A percentile compares a stretch with the other conserved stretches of the same genome.
phyloP scores from a whole-genome alignment of 2,113 vertebrate species.

The Motacilla alba region DNA sequence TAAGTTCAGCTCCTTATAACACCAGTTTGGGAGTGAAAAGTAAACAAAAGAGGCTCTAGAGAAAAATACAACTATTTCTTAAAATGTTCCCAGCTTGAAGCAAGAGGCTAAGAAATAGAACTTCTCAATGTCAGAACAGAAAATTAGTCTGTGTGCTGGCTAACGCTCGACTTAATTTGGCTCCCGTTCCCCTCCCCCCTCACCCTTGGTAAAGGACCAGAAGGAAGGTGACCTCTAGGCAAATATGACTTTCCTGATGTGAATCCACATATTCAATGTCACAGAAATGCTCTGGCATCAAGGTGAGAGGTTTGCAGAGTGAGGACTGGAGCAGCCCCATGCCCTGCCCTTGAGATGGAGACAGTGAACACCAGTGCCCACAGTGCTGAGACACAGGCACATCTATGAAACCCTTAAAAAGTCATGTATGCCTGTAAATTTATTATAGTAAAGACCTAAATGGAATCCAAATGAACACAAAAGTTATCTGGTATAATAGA shows the following conservation, averaged over 20 bases:
- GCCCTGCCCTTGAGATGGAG: neutral
- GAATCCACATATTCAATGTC: neutral
- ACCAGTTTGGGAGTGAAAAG: slow-evolving; percentile 20
- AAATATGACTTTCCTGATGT: neutral
- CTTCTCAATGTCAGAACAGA: neutral
- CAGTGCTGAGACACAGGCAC: neutral
- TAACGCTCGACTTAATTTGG: neutral
- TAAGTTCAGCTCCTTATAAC: slow-evolving; percentile 5
- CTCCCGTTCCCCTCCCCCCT: neutral
- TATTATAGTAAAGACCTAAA: neutral
- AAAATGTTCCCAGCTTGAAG: slow-evolving; percentile 8
- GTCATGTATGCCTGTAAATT: neutral
- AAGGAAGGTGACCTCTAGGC: neutral
- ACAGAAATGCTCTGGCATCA: neutral
- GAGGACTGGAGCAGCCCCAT: neutral
- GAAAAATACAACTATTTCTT: slow-evolving; percentile 1
- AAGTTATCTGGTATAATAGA: neutral
- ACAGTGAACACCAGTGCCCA: neutral
- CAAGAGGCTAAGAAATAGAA: neutral
- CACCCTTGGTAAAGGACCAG: neutral
- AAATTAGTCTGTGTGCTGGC: neutral
- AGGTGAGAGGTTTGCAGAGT: neutral
- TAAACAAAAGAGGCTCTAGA: slow-evolving; percentile 8
- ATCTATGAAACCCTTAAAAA: neutral
- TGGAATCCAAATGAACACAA: neutral